Evolutionary conservation across 2,797 vertebrate genomes (phyloP).

Genomic region (Myripristis jacobus): DNA sequence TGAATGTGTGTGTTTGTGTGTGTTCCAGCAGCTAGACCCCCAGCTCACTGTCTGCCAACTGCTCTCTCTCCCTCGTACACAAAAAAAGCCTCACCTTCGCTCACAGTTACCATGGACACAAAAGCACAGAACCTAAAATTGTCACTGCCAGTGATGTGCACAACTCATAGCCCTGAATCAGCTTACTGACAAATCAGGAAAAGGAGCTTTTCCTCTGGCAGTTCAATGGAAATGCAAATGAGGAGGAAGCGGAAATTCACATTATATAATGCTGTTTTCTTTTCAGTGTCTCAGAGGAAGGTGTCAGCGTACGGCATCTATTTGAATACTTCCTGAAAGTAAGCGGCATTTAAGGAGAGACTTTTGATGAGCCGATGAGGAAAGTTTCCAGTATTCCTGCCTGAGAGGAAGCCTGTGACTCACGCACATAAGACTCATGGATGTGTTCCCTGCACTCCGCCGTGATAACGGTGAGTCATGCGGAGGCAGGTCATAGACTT

Average conservation of each 20-base stretch:
- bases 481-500: constrained; percentile 55
- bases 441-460: constrained; percentile 44
- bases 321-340: constrained; percentile 43
- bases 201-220: constrained; percentile 40
- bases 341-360: constrained; percentile 19
- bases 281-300: constrained; percentile 30
- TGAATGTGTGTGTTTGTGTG: constrained; percentile 40
- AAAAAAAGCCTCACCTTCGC: constrained; percentile 72
- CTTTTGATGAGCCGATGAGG: constrained; percentile 21
- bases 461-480: constrained; percentile 68
- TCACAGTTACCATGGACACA: constrained; percentile 85
- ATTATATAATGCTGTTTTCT: constrained; percentile 47
- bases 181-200: constrained; percentile 61
- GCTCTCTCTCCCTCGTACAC: constrained; percentile 42
- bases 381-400: constrained; percentile 39
- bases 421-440: constrained; percentile 59
- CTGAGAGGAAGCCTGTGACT: constrained; percentile 66
- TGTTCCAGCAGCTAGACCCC: constrained; percentile 5
- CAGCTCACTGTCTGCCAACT: constrained; percentile 45
- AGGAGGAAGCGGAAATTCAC: constrained; percentile 36
- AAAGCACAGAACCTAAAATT: constrained; percentile 73
- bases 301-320: constrained; percentile 21
- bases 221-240: constrained; percentile 54
- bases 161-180: constrained; percentile 62
- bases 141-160: constrained; percentile 60